Evolutionary conservation across 92 coral and sea anemone genomes (phyloP), one percentile per base, ranked within the genome.

Genomic region (Virgularia gustaviana): DNA sequence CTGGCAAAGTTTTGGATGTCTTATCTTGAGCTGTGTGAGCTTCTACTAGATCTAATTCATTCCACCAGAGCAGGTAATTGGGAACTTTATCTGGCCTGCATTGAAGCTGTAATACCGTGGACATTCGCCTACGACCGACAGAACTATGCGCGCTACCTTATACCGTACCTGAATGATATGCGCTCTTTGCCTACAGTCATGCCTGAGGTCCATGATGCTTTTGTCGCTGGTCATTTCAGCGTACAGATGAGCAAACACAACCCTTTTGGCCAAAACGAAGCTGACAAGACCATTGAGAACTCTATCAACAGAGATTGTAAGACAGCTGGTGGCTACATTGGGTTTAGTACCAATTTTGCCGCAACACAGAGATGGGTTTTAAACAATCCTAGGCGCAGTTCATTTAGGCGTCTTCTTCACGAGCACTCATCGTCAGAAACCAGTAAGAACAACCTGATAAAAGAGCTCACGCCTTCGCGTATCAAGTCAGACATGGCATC

Each of bases 281-380:
- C 82, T 16, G 86, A 76, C 72, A 76, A 76, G 36, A 57, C 71
- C 44, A 83, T 77, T 38, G 79, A 82, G 58, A 70, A 82, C 60
- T 75, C 82, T n/a, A 76, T 82, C 22, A 82, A 82, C 61, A 49
- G 78, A 34, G 86, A 82, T 71, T 82, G 86, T 57, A 76, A 76
- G 77, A 76, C 86, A 11, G 71, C 53, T 13, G 86, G 87, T 23
- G 83, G 87, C 28, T 63, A 49, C 36, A 78, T 71, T 44, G 83
- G 87, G 25, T 83, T 83, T 39, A 78, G 83, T 49, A 18, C 68
- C 34, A 83, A 83, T 39, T 77, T 81, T 41, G 75, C 85, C 35
- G 81, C 76, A 29, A 81, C 76, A 6, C 83, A 78, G 51, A 70
- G 83, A 37, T 78, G 83, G 83, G 83, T 78, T 2, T 75, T 78